Percentiles rank a stretch among this genome's conserved stretches.
Evolutionary conservation across 2,797 vertebrate genomes (phyloP).

Genomic region (Acipenser transmontanus): DNA sequence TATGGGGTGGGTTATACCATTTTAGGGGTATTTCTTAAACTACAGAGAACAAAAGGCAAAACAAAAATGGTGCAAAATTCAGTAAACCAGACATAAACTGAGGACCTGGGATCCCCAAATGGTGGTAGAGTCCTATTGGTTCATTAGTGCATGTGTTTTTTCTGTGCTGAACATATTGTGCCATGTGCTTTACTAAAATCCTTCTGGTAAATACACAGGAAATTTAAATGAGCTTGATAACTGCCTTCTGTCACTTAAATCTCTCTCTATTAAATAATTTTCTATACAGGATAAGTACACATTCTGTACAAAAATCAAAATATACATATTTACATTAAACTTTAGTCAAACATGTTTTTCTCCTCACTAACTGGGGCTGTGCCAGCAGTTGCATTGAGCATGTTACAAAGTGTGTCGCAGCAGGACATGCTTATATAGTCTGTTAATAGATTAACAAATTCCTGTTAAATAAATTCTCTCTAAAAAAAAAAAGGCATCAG

Average conservation of each 20-base stretch:
- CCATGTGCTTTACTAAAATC: constrained; percentile 68
- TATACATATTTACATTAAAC: constrained; percentile 97
- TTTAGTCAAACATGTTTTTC: constrained; percentile 43
- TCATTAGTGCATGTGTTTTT: constrained; percentile 49
- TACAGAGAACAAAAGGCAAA: constrained; percentile 40
- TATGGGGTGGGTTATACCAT: constrained; percentile 37
- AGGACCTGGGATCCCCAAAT: constrained; percentile 58
- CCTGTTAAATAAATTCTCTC: constrained; percentile 55
- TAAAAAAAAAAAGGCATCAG: constrained; percentile 55
- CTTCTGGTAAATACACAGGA: constrained; percentile 75
- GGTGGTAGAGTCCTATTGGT: constrained; percentile 60
- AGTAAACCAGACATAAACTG: constrained; percentile 41
- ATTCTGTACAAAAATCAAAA: constrained; percentile 72
- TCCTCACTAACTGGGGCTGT: too few relatives aligned
- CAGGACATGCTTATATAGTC: background rate
- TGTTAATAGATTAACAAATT: constrained; percentile 24
- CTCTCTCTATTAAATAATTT: constrained; percentile 56
- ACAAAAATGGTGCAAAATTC: constrained; percentile 61
- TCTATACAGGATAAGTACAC: constrained; percentile 74
- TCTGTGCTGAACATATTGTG: constrained; percentile 66
- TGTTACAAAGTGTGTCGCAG: background rate
- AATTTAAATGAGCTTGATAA: constrained; percentile 48
- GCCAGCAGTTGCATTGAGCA: too few relatives aligned
- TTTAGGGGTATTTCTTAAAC: constrained; percentile 42
- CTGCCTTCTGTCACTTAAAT: constrained; percentile 44